Percentiles rank a stretch among this genome's conserved stretches.
phyloP scores from a whole-genome alignment of 1,140 invertebrate genomes.

The Choristoneura fumiferana region DNA sequence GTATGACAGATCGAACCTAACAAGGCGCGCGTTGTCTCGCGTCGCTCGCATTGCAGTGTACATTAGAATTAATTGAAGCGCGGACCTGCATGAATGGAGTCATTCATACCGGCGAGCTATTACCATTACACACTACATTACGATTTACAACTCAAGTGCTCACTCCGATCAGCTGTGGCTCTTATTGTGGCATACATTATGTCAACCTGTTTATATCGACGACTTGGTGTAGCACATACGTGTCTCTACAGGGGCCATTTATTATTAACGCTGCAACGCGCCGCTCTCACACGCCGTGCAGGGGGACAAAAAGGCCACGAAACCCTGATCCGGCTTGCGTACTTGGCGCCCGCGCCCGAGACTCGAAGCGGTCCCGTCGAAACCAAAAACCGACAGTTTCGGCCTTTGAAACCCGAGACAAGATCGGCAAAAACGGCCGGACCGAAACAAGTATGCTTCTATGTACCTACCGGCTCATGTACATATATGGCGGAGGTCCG shows the following conservation, averaged over 20 bases:
- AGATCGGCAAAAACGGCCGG: too few species aligned
- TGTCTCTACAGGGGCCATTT: background rate
- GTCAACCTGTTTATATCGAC: too few species aligned
- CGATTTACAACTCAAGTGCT: too few species aligned
- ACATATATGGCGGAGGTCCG: too few species aligned
- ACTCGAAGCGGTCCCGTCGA: background rate
- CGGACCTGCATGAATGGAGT: background rate
- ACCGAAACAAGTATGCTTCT: too few species aligned
- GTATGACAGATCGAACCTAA: too few species aligned
- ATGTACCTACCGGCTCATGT: too few species aligned
- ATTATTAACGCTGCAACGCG: conserved; percentile 2
- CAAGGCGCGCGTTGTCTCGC: too few species aligned
- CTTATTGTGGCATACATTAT: background rate
- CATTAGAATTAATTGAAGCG: conserved; percentile 7
- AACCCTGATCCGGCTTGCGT: background rate
- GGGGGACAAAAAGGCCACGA: background rate
- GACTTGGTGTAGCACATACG: background rate
- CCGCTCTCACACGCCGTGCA: conserved; percentile 7
- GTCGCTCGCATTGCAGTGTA: background rate
- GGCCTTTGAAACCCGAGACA: too few species aligned
- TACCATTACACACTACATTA: conserved; percentile 1
- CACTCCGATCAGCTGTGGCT: background rate
- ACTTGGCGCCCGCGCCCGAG: background rate
- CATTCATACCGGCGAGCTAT: background rate
- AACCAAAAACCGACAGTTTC: background rate